phyloP scores from a whole-genome alignment of 2,797 vertebrate genomes.

The Benthosema pterotum region DNA sequence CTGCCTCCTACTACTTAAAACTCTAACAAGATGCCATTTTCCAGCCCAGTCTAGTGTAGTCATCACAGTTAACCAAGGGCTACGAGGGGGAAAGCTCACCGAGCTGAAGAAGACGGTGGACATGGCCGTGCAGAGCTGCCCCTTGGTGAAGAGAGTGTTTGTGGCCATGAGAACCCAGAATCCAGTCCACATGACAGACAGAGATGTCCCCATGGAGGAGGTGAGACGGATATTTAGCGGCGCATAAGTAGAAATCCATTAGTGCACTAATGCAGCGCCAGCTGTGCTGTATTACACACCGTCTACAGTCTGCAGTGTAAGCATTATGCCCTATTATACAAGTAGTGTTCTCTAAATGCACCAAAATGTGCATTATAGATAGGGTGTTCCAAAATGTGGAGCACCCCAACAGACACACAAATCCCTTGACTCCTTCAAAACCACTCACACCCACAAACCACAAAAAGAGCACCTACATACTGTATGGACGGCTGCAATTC shows the following conservation, averaged over 20 bases:
- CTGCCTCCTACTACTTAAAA: neutral
- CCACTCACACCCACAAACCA: no score
- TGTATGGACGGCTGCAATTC: no score
- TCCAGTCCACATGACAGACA: constrained; percentile 80
- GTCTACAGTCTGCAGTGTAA: neutral
- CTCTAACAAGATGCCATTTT: constrained; percentile 17
- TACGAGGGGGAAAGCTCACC: constrained; percentile 85
- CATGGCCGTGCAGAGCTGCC: constrained; percentile 86
- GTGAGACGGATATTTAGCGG: constrained; percentile 68
- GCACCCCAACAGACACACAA: no score
- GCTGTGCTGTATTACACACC: neutral
- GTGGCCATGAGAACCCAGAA: constrained; percentile 90
- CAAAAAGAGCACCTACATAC: no score
- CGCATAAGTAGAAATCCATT: neutral
- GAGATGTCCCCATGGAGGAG: constrained; percentile 88
- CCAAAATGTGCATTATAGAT: no score
- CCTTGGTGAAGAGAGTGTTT: constrained; percentile 84
- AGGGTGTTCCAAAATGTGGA: no score
- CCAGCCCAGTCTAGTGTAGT: constrained; percentile 91
- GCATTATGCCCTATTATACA: neutral
- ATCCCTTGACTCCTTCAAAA: no score
- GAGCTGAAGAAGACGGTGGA: constrained; percentile 92
- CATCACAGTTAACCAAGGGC: constrained; percentile 91
- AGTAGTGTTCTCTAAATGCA: neutral
- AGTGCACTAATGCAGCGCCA: neutral